Percentiles rank a stretch among this genome's conserved stretches.
Conservation (phyloP, 1,140 invertebrate species). For the Drosophila athabasca region DNA sequence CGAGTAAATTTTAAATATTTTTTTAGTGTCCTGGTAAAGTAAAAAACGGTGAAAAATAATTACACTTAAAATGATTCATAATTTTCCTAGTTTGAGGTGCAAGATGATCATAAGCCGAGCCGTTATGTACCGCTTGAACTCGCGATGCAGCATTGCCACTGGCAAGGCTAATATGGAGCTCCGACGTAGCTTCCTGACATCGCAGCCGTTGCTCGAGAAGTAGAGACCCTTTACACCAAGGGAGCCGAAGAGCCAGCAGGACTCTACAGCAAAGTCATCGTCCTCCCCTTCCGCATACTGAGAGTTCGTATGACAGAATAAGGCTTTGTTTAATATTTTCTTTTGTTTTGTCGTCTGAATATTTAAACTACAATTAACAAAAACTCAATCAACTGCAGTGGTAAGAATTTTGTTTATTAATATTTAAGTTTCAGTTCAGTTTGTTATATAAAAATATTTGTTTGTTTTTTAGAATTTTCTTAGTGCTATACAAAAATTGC, state of each 20-base stretch:
- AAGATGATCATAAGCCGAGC: slow-evolving; percentile 31
- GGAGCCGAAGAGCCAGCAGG: neutral
- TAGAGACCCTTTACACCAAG: no score
- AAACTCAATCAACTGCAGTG: no score
- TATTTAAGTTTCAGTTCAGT: no score
- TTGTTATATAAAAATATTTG: neutral
- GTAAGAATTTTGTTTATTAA: no score
- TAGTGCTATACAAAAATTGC: slow-evolving; percentile 27
- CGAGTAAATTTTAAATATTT: slow-evolving; percentile 3
- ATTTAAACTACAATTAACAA: neutral
- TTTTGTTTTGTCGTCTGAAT: no score
- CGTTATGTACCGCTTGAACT: slow-evolving; percentile 17
- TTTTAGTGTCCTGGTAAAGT: neutral
- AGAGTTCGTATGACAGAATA: no score
- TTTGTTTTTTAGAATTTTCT: neutral
- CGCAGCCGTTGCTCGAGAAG: no score
- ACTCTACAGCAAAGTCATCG: neutral
- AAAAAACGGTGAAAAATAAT: neutral
- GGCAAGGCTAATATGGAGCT: slow-evolving; percentile 58
- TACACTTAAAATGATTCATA: slow-evolving; percentile 45
- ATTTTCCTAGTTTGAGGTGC: slow-evolving; percentile 39
- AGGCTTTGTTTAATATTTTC: neutral
- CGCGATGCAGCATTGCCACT: slow-evolving; percentile 21
- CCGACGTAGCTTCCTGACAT: slow-evolving; percentile 53
- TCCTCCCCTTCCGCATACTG: neutral